A percentile compares a stretch with the other conserved stretches of the same genome.
Evolutionary conservation across 2,113 vertebrate species (phyloP).

Genomic region (Sceloporus undulatus): DNA sequence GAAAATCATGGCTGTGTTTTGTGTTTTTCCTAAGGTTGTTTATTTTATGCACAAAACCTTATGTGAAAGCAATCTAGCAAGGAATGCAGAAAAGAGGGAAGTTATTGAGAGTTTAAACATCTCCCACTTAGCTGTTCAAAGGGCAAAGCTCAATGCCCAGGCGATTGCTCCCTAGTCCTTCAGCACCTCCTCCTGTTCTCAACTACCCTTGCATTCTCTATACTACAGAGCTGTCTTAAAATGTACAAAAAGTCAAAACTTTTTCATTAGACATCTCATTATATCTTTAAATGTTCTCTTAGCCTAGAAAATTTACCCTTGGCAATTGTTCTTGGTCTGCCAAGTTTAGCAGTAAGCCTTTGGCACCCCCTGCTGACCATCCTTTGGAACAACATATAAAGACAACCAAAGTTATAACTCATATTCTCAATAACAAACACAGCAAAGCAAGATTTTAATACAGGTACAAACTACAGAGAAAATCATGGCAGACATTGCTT

Average conservation of each 20-base stretch:
- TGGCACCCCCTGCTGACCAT: constrained; percentile 28
- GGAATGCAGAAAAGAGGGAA: constrained; percentile 24
- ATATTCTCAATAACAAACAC: constrained; percentile 5
- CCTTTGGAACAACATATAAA: constrained; percentile 22
- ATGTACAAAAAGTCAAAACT: background rate
- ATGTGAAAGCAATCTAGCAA: constrained; percentile 31
- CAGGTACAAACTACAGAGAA: background rate
- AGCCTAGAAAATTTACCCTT: constrained; percentile 44
- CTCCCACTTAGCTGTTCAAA: background rate
- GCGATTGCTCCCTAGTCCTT: constrained; percentile 8
- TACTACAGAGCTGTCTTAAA: background rate
- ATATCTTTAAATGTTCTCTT: constrained; percentile 44
- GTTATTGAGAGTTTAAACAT: background rate
- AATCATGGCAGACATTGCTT: background rate
- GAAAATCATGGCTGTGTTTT: constrained; percentile 48
- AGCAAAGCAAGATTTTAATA: constrained; percentile 34
- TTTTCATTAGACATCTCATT: constrained; percentile 6
- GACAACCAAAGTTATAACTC: background rate
- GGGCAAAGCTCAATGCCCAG: background rate
- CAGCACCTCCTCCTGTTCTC: background rate
- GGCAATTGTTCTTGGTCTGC: background rate
- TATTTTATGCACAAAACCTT: constrained; percentile 45
- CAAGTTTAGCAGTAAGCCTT: constrained; percentile 9
- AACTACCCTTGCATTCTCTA: constrained; percentile 7
- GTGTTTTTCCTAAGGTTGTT: constrained; percentile 55